These are phyloP conservation scores for Cephalopholis sonnerati DNA, from an alignment of 2,113 vertebrate genomes.

Conservation along the genomic window DNA sequence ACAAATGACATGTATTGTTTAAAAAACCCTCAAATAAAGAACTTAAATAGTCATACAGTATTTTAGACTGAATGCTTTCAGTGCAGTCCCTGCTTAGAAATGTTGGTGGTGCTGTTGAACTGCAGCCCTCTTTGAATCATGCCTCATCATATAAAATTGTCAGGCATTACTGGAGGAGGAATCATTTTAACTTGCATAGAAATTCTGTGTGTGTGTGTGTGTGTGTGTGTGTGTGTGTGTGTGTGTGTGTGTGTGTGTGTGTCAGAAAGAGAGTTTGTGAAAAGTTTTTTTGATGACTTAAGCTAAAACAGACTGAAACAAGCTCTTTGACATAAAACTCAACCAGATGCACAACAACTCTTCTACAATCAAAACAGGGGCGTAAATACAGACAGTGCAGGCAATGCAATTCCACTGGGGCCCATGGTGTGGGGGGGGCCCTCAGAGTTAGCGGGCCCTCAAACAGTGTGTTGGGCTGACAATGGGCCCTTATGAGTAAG, in stretches of 20 bases:
- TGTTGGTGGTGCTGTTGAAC: slow-evolving; percentile 80
- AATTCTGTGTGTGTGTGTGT: not conserved
- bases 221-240: not conserved
- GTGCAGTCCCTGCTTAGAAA: slow-evolving; percentile 62
- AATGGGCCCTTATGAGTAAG: no score
- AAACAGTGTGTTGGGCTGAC: no score
- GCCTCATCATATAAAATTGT: slow-evolving; percentile 3
- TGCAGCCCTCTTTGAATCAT: slow-evolving; percentile 38
- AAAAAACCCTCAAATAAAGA: not conserved
- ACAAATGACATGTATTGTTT: not conserved
- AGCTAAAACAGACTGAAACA: not conserved
- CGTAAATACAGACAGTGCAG: no score
- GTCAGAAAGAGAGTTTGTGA: not conserved
- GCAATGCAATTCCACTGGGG: no score
- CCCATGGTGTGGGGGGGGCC: no score
- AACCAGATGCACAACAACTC: not conserved
- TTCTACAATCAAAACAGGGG: no score
- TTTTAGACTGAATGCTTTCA: not conserved
- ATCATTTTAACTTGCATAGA: slow-evolving; percentile 7
- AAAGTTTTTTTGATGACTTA: not conserved
- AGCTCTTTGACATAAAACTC: not conserved
- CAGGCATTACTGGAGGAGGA: slow-evolving; percentile 20
- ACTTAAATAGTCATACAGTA: not conserved
- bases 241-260: no score
- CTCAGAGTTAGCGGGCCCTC: no score